phyloP scores from a whole-genome alignment of 2,888 invertebrate species.

The Mesoligia furuncula region DNA sequence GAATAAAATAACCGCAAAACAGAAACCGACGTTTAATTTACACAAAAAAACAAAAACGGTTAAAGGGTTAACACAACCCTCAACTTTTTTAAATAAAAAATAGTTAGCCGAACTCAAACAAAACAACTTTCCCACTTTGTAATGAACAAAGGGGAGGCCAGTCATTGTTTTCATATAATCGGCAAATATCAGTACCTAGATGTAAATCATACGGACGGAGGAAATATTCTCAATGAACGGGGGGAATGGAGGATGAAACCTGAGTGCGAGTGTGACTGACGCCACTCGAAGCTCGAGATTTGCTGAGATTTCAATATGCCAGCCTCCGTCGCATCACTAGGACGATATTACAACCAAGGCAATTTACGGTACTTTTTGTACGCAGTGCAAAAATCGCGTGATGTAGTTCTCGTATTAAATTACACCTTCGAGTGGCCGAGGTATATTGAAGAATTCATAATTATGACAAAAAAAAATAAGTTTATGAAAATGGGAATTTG shows the following conservation, averaged over 20 bases:
- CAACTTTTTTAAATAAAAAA: slow-evolving; percentile 34
- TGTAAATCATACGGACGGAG: slow-evolving; percentile 50
- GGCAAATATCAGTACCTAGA: slow-evolving; percentile 38
- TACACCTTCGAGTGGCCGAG: slow-evolving; percentile 5
- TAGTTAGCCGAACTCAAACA: slow-evolving; percentile 21
- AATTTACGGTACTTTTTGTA: slow-evolving; percentile 48
- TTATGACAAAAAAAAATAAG: background rate
- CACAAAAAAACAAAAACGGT: slow-evolving; percentile 8
- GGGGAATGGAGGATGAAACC: slow-evolving; percentile 53
- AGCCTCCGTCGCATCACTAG: slow-evolving; percentile 48
- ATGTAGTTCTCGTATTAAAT: slow-evolving; percentile 32
- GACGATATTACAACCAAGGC: slow-evolving; percentile 44
- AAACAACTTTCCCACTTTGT: slow-evolving; percentile 30
- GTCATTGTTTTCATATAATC: slow-evolving; percentile 50
- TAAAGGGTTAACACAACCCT: slow-evolving; percentile 7
- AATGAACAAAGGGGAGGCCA: slow-evolving; percentile 31
- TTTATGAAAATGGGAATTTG: background rate
- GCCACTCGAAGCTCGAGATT: slow-evolving; percentile 64
- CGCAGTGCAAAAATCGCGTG: slow-evolving; percentile 38
- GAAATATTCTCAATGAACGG: slow-evolving; percentile 51
- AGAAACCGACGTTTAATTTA: slow-evolving; percentile 5
- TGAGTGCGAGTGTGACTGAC: slow-evolving; percentile 68
- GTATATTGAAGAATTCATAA: slow-evolving; percentile 1
- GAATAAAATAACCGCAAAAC: background rate
- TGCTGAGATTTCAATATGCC: slow-evolving; percentile 71